Evolutionary conservation across 2,888 invertebrate species (phyloP).

Genomic region (Xanthia icteritia): DNA sequence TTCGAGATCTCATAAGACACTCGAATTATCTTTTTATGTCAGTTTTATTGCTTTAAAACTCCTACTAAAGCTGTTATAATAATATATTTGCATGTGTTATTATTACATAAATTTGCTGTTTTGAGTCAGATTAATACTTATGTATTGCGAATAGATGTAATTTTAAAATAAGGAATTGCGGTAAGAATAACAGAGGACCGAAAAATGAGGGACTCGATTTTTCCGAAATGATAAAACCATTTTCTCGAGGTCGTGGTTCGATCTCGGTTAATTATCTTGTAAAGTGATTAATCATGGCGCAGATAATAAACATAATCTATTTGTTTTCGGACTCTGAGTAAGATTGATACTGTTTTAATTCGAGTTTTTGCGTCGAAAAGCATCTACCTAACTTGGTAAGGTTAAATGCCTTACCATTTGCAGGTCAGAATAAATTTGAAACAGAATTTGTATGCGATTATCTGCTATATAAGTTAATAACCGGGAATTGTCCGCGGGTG

Average conservation of each 20-base stretch:
- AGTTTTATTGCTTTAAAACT: conserved; percentile 32
- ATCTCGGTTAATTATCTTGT: conserved; percentile 19
- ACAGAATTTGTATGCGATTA: neutral
- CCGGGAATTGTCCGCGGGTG: neutral
- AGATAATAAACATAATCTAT: conserved; percentile 30
- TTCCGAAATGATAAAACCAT: conserved; percentile 2
- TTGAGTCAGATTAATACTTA: conserved; percentile 6
- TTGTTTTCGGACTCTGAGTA: conserved; percentile 18
- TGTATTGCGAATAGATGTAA: neutral
- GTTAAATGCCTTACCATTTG: no score
- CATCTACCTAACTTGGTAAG: neutral
- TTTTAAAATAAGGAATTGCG: neutral
- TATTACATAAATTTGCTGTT: conserved; percentile 34
- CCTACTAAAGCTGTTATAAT: conserved; percentile 38
- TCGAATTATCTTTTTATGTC: conserved; percentile 26
- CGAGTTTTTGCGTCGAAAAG: neutral
- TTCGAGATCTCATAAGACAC: conserved; percentile 21
- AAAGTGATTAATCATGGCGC: conserved; percentile 26
- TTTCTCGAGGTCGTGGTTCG: neutral
- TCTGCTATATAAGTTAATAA: neutral
- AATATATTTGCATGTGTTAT: conserved; percentile 41
- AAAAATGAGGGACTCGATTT: neutral
- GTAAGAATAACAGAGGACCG: neutral
- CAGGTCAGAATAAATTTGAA: neutral
- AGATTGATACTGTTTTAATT: conserved; percentile 31